Evolutionary conservation across 2,113 vertebrate species (phyloP), one percentile per base, ranked within the genome.

Genomic region (Arizona elegans): DNA sequence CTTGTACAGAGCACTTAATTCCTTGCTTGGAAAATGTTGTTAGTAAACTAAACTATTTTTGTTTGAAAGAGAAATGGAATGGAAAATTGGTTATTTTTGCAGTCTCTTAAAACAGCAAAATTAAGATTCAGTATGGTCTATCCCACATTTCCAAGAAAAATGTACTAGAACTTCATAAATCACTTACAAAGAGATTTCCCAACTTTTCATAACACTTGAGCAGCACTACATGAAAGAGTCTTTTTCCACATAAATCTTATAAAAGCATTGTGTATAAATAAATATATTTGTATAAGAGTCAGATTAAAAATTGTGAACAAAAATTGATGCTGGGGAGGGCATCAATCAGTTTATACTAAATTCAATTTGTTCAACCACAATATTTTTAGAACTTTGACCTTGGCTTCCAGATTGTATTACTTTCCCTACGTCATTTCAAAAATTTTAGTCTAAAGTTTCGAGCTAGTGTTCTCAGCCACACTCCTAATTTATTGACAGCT

Each of bases 401-500:
- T 70, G 50, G 54, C 56, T 17, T 93, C 92, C 59, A 75, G 93
- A 53, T 93, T 29, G 0, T 33, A 3, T 62, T 0, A 26, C 23
- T 91, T 93, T 93, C 33, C 8, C 38, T 93, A 15, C 0, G 54
- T 90, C n/a, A 56, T 91, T 33, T 91, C 65, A 91, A 52, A 50
- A 24, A 54, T 62, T n/a, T 5, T 11, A 47, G 54, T 52, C 92
- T 58, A 19, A 91, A 70, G 92, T 96, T 93, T 94, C 81, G 52
- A 87, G 87, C 96, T 43, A 93, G n/a, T 43, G 54, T 94, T 87
- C 52, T 23, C 75, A 38, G 24, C 52, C 0, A 0, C 92, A 85
- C 91, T 90, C 56, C 65, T 75, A 75, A 93, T 23, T 62, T 55
- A 91, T 86, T 90, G 94, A 91, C 94, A 96, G 88, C 95, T 95